phyloP scores from a whole-genome alignment of 1,140 invertebrate genomes.

The Chrysopa pallens region DNA sequence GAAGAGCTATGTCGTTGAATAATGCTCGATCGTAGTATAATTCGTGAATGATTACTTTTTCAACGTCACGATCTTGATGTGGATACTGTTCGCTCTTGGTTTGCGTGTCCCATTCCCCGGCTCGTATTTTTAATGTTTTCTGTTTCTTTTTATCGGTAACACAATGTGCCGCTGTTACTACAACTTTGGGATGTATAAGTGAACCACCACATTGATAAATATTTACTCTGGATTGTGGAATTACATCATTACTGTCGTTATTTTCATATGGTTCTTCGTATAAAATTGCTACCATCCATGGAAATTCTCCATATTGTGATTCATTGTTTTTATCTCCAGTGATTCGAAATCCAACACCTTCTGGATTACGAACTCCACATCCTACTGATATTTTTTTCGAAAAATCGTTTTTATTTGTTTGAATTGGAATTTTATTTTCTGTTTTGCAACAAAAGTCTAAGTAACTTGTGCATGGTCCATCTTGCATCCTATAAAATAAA shows the following conservation, averaged over 20 bases:
- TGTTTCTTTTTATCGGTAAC: conserved; percentile 18
- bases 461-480: conserved; percentile 36
- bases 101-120: conserved; percentile 69
- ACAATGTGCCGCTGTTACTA: conserved; percentile 54
- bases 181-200: conserved; percentile 47
- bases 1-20: conserved; percentile 47
- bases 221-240: conserved; percentile 30
- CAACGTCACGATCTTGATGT: conserved; percentile 50
- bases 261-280: conserved; percentile 33
- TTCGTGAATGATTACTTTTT: conserved; percentile 23
- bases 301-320: conserved; percentile 54
- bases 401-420: conserved; percentile 15
- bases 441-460: conserved; percentile 42
- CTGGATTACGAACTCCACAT: conserved; percentile 39
- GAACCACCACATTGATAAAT: conserved; percentile 60
- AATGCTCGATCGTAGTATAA: conserved; percentile 32
- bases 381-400: conserved; percentile 12
- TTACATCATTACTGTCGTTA: conserved; percentile 25
- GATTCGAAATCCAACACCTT: conserved; percentile 47
- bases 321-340: conserved; percentile 38
- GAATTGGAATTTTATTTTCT: conserved; percentile 11
- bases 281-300: conserved; percentile 68
- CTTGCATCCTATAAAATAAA: conserved; percentile 20
- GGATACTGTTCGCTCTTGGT: conserved; percentile 47
- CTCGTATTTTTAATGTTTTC: conserved; percentile 33